phyloP scores from a whole-genome alignment of 2,113 vertebrate genomes.

The Esox niger region DNA sequence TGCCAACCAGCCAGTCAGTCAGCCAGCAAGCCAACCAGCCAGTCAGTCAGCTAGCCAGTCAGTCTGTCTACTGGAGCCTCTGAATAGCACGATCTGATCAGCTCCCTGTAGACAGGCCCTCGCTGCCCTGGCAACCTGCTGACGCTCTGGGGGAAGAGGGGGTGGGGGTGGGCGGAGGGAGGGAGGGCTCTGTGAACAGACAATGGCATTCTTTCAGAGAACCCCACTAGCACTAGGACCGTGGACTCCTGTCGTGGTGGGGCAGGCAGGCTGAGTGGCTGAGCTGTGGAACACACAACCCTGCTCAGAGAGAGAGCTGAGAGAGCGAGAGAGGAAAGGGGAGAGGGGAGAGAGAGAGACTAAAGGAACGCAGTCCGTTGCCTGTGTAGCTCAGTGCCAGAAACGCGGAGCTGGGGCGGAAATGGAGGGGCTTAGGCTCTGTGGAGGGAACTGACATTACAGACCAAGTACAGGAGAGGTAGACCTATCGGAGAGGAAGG shows the following conservation, averaged over 20 bases:
- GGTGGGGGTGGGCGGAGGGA: conserved; percentile 39
- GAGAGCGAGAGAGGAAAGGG: conserved; percentile 1
- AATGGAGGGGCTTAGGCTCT: conserved; percentile 70
- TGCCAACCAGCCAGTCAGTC: too few relatives aligned
- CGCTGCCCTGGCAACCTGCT: conserved; percentile 67
- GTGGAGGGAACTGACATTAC: conserved; percentile 66
- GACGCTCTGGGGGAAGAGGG: conserved; percentile 63
- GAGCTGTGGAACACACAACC: conserved; percentile 37
- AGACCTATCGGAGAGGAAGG: conserved; percentile 28
- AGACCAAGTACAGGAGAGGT: conserved; percentile 37
- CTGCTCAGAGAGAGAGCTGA: conserved; percentile 24
- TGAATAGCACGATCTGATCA: conserved; percentile 60
- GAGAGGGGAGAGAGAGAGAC: conserved; percentile 45
- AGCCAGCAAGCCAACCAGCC: too few relatives aligned
- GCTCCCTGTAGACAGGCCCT: conserved; percentile 63
- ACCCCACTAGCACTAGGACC: conserved; percentile 52
- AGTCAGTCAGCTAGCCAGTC: conserved; percentile 21
- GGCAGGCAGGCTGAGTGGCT: conserved; percentile 48
- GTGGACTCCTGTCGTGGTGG: conserved; percentile 67
- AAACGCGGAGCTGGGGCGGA: conserved; percentile 66
- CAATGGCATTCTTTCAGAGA: conserved; percentile 69
- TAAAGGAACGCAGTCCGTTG: conserved; percentile 65
- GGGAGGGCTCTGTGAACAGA: conserved; percentile 51
- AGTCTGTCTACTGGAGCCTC: conserved; percentile 64
- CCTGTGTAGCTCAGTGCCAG: conserved; percentile 57